Conservation (phyloP, 2,888 invertebrate species). For the Agonopterix arenella region DNA sequence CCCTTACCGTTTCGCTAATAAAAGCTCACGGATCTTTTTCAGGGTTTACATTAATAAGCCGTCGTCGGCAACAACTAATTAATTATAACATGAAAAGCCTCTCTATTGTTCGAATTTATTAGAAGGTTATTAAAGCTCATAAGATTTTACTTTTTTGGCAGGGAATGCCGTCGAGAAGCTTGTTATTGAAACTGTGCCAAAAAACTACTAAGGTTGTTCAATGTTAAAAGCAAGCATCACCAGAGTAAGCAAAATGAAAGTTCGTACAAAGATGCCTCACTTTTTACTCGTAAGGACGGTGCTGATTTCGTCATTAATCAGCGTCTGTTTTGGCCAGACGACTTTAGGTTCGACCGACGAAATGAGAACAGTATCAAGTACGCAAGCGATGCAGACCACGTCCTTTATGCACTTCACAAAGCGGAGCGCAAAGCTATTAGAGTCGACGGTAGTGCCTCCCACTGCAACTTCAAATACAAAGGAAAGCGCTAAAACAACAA, state of each 20-base stretch:
- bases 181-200: constrained; percentile 28
- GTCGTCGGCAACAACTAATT: constrained; percentile 2
- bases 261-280: constrained; percentile 20
- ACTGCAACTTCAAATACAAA: constrained; percentile 60
- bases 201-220: constrained; percentile 15
- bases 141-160: constrained; percentile 20
- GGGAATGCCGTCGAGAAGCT: constrained; percentile 15
- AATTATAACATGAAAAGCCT: neutral
- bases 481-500: constrained; percentile 55
- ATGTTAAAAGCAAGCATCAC: constrained; percentile 8
- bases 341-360: constrained; percentile 34
- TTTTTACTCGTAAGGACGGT: constrained; percentile 36
- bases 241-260: constrained; percentile 21
- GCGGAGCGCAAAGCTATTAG: constrained; percentile 41
- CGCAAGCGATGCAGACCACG: constrained; percentile 31
- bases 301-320: constrained; percentile 47
- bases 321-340: constrained; percentile 37
- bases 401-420: constrained; percentile 33
- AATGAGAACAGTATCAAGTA: constrained; percentile 43
- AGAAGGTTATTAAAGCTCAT: neutral
- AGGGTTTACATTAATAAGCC: constrained; percentile 8
- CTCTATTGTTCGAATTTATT: neutral
- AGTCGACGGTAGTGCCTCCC: constrained; percentile 40
- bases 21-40: constrained; percentile 14
- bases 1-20: constrained; percentile 29